Evolutionary conservation across 2,113 vertebrate genomes (phyloP).

Genomic region (Saguinus imperator): DNA sequence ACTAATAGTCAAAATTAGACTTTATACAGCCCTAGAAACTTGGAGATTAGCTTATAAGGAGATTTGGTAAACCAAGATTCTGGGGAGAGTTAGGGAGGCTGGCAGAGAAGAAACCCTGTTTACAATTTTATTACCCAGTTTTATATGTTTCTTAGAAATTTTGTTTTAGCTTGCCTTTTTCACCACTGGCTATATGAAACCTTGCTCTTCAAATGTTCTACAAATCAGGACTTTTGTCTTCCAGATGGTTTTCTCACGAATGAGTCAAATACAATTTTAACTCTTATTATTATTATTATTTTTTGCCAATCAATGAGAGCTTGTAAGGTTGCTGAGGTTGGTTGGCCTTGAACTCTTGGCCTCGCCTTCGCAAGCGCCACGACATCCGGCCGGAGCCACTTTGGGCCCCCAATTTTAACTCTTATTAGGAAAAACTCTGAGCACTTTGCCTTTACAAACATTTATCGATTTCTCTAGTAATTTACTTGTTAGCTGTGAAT

Average conservation of each 20-base stretch:
- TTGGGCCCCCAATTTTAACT: too few relatives aligned
- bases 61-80: neutral
- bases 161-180: neutral
- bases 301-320: too few relatives aligned
- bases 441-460: neutral
- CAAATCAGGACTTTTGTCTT: neutral
- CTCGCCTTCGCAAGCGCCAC: too few relatives aligned
- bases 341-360: too few relatives aligned
- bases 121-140: neutral
- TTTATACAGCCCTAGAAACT: neutral
- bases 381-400: too few relatives aligned
- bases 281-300: too few relatives aligned
- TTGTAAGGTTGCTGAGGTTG: too few relatives aligned
- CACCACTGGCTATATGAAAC: neutral
- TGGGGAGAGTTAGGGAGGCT: neutral
- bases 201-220: neutral
- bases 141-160: neutral
- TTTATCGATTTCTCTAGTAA: neutral
- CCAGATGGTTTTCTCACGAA: neutral
- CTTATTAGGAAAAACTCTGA: neutral
- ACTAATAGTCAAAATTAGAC: neutral
- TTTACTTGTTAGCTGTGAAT: neutral
- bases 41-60: neutral
- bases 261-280: neutral
- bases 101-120: neutral